Evolutionary conservation across 2,888 invertebrate genomes (phyloP).

Genomic region (Caenorhabditis sp.): DNA sequence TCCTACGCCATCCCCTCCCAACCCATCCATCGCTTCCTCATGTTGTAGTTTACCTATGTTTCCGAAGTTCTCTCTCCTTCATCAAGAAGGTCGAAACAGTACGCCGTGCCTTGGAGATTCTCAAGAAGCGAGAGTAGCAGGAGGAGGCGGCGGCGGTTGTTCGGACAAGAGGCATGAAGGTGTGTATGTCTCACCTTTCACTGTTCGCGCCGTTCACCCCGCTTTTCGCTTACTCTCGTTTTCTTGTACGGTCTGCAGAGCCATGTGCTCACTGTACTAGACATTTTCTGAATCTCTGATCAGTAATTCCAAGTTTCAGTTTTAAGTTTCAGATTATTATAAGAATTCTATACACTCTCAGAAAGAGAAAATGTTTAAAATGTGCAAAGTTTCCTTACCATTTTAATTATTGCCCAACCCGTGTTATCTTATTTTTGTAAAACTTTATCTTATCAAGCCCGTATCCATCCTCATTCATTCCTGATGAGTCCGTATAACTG

Average conservation of each 20-base stretch:
- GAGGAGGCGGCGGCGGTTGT: constrained; percentile 41
- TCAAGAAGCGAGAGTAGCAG: constrained; percentile 52
- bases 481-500: no score
- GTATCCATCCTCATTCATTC: no score
- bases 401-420: no score
- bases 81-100: constrained; percentile 54
- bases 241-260: constrained; percentile 19
- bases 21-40: constrained; percentile 22
- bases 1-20: not conserved
- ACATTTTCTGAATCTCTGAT: not conserved
- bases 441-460: no score
- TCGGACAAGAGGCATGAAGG: constrained; percentile 39
- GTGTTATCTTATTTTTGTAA: no score
- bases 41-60: constrained; percentile 58
- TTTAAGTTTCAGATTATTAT: not conserved
- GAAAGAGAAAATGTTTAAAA: no score
- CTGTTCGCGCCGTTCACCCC: constrained; percentile 52
- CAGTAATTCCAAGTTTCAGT: not conserved
- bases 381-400: no score
- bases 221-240: constrained; percentile 2
- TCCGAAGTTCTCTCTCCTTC: constrained; percentile 30
- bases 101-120: constrained; percentile 30
- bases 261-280: not conserved
- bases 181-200: constrained; percentile 59
- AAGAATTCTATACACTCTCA: no score